Conservation (phyloP, 2,888 invertebrate genomes). For the Lypha dubia region DNA sequence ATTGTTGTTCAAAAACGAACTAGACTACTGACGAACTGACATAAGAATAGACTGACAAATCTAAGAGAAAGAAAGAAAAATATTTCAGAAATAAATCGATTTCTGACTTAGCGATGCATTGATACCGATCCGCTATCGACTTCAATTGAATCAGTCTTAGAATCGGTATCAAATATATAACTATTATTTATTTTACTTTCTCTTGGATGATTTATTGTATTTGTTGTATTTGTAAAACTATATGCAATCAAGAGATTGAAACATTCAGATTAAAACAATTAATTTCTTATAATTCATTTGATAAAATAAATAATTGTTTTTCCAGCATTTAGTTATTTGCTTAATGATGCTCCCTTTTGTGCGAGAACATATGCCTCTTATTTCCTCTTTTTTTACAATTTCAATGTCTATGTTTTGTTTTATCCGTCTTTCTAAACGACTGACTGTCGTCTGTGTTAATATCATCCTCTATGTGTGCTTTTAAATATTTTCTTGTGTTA, state of each 20-base stretch:
- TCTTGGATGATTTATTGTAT: background rate
- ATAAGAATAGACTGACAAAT: no score
- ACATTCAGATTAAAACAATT: slow-evolving; percentile 60
- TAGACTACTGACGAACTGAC: no score
- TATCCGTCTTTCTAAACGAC: slow-evolving; percentile 25
- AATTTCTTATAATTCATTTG: slow-evolving; percentile 63
- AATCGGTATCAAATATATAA: no score
- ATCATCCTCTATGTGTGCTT: slow-evolving; percentile 1
- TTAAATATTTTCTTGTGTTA: slow-evolving; percentile 10
- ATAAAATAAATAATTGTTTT: slow-evolving; percentile 47
- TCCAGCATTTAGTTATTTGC: slow-evolving; percentile 29
- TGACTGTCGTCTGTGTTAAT: slow-evolving; percentile 13
- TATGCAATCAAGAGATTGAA: slow-evolving; percentile 55
- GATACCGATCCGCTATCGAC: no score
- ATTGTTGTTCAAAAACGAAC: no score
- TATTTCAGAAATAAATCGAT: no score
- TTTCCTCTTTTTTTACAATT: slow-evolving; percentile 42
- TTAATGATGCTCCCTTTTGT: slow-evolving; percentile 7
- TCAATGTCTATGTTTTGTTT: slow-evolving; percentile 24
- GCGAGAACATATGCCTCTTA: slow-evolving; percentile 14
- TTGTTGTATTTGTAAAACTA: slow-evolving; percentile 26
- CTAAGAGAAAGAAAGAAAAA: no score
- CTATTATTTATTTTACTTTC: background rate
- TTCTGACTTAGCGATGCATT: no score
- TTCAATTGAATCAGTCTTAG: no score